phyloP scores from a whole-genome alignment of 2,113 vertebrate genomes.

The Tor tambroides region DNA sequence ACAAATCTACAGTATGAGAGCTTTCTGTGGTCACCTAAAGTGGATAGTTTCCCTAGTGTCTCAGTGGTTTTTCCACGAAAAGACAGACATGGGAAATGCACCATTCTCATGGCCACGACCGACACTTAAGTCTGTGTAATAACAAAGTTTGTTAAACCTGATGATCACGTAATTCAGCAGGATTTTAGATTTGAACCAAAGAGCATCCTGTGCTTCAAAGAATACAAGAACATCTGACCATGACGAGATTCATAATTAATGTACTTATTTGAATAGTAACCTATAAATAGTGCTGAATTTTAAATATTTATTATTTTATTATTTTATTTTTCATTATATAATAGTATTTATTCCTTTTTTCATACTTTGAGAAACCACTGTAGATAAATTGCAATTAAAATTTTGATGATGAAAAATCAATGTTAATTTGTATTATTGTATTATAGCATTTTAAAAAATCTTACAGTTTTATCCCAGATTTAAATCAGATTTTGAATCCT shows the following conservation, averaged over 20 bases:
- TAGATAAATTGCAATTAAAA: not conserved
- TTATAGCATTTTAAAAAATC: too few species aligned
- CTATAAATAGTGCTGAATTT: too few species aligned
- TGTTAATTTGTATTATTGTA: not conserved
- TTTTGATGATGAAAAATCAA: not conserved
- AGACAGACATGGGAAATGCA: not conserved
- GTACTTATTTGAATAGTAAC: too few species aligned
- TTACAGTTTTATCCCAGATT: too few species aligned
- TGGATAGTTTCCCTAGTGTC: slow-evolving; percentile 16
- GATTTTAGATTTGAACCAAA: not conserved
- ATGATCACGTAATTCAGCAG: not conserved
- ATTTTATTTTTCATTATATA: too few species aligned
- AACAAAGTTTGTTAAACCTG: not conserved
- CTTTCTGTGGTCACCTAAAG: slow-evolving; percentile 37
- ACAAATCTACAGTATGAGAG: not conserved
- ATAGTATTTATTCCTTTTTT: too few species aligned
- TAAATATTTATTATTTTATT: too few species aligned
- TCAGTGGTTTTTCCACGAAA: not conserved
- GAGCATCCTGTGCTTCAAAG: not conserved
- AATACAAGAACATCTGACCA: not conserved
- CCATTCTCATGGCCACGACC: not conserved
- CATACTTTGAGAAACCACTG: too few species aligned
- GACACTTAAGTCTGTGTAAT: not conserved
- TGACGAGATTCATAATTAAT: too few species aligned
- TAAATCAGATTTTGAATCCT: too few species aligned